Conservation (phyloP, 2,888 invertebrate genomes). For the Clistopyga incitator region DNA sequence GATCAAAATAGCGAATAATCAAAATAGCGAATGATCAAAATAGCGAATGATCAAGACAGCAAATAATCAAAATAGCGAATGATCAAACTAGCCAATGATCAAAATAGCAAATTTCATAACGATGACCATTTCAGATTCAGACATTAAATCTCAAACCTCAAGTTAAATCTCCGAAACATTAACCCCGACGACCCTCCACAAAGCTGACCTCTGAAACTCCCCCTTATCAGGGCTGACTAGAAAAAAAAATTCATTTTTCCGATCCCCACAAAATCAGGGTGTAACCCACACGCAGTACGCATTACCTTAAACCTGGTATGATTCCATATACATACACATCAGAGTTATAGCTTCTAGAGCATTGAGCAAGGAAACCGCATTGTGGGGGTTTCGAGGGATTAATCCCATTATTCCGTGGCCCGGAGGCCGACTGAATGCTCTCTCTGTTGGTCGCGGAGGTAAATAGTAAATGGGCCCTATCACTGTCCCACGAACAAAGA, state of each 20-base stretch:
- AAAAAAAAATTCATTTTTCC: conserved; percentile 7
- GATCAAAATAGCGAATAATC: too few relatives aligned
- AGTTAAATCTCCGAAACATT: background rate
- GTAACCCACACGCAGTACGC: background rate
- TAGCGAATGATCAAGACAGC: too few relatives aligned
- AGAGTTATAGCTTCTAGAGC: conserved; percentile 23
- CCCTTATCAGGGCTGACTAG: background rate
- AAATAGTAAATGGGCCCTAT: conserved; percentile 75
- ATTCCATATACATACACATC: conserved; percentile 13
- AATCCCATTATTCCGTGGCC: conserved; percentile 60
- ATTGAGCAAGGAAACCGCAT: conserved; percentile 56
- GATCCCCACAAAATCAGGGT: background rate
- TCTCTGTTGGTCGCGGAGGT: conserved; percentile 42
- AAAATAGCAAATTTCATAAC: too few relatives aligned
- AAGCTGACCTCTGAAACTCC: background rate
- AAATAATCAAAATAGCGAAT: too few relatives aligned
- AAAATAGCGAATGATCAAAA: too few relatives aligned
- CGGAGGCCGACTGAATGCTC: conserved; percentile 58
- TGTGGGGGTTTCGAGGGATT: conserved; percentile 62
- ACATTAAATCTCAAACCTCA: too few relatives aligned
- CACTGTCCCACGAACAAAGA: conserved; percentile 81
- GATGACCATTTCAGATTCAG: too few relatives aligned
- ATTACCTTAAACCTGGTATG: conserved; percentile 35
- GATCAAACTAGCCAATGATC: too few relatives aligned
- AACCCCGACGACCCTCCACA: background rate